These are phyloP conservation scores for Oplegnathus fasciatus DNA, from an alignment of 2,113 vertebrate genomes.

Conservation along the genomic window DNA sequence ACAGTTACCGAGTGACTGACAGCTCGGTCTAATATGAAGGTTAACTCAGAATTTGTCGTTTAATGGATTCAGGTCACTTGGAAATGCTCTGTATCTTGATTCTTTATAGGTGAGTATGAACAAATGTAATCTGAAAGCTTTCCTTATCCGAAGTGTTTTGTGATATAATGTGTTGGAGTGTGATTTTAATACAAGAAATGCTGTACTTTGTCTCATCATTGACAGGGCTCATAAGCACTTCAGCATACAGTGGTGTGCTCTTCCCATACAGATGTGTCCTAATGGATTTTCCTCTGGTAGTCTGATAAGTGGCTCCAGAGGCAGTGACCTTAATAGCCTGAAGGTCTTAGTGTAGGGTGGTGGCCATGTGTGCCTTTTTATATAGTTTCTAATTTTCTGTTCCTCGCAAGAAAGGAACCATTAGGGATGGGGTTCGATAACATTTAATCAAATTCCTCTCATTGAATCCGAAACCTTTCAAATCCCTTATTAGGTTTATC, in stretches of 20 bases:
- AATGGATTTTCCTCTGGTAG: slow-evolving; percentile 14
- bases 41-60: neutral
- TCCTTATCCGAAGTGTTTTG: neutral
- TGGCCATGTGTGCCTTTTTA: neutral
- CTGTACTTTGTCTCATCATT: neutral
- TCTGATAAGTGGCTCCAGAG: slow-evolving; percentile 2
- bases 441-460: neutral
- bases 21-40: slow-evolving; percentile 13
- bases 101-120: neutral
- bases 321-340: neutral
- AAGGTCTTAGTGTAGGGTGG: neutral
- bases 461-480: too few species aligned
- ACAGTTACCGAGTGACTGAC: slow-evolving; percentile 16
- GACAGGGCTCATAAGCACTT: neutral
- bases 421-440: too few species aligned
- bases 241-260: neutral
- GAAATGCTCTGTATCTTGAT: neutral
- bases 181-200: neutral
- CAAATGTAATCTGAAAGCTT: neutral
- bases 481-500: neutral
- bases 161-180: neutral
- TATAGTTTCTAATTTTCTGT: neutral
- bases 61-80: neutral
- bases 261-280: neutral
- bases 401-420: neutral